These are phyloP conservation scores for Pristionchus maxplancki DNA, from an alignment of 2,888 invertebrate genomes.

Conservation along the genomic window DNA sequence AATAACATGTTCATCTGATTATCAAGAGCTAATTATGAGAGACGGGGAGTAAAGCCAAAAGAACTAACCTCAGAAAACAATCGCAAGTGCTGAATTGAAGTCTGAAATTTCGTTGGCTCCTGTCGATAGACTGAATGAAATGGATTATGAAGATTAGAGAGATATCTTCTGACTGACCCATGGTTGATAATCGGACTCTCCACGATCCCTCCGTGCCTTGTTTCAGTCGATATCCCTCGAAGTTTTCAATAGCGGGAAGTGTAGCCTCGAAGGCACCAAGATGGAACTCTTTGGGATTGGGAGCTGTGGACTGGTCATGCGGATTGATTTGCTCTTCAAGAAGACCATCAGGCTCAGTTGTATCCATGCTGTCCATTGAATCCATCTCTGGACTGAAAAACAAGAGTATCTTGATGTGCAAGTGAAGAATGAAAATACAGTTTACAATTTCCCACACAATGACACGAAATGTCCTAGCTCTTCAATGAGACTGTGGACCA, in stretches of 20 bases:
- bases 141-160: not conserved
- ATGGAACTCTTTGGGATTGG: slow-evolving; percentile 21
- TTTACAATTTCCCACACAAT: too few relatives aligned
- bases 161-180: not conserved
- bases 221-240: slow-evolving; percentile 45
- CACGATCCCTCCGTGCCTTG: not conserved
- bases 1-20: slow-evolving; percentile 40
- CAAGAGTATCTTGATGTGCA: too few relatives aligned
- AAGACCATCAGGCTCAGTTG: too few relatives aligned
- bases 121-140: slow-evolving; percentile 7
- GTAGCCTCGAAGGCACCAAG: not conserved
- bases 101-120: not conserved
- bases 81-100: slow-evolving; percentile 11
- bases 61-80: not conserved
- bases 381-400: too few relatives aligned
- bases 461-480: too few relatives aligned
- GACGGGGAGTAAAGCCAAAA: too few relatives aligned
- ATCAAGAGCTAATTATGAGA: not conserved
- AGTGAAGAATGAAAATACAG: too few relatives aligned
- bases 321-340: too few relatives aligned
- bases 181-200: not conserved
- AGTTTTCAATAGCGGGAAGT: not conserved
- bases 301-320: not conserved
- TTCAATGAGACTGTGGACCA: too few relatives aligned
- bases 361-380: too few relatives aligned